Conservation (phyloP, 37 sponge, comb jelly and placozoan genomes). For the Crambe crambe region DNA sequence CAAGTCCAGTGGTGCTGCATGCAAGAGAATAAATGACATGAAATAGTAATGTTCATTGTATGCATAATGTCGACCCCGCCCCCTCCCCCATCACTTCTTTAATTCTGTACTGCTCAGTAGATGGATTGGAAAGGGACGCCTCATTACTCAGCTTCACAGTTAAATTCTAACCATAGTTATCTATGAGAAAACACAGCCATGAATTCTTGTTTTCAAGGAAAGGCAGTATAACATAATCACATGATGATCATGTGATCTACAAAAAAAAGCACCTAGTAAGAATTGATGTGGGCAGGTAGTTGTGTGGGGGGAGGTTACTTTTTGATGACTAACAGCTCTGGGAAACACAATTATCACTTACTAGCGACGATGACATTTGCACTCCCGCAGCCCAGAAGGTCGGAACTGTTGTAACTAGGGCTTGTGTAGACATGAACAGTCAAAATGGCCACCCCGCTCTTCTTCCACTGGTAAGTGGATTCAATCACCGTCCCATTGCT, state of each 20-base stretch:
- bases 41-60: too few species aligned
- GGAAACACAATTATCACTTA: conserved; percentile 1
- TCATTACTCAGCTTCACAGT: background rate
- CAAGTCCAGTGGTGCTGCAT: too few species aligned
- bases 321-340: background rate
- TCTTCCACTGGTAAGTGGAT: conserved; percentile 4
- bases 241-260: too few species aligned
- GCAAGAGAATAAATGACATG: too few species aligned
- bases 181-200: conserved; percentile 8
- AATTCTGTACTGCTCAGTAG: too few species aligned
- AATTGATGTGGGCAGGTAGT: too few species aligned
- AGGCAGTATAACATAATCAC: too few species aligned
- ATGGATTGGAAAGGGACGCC: background rate
- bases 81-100: too few species aligned
- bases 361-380: conserved; percentile 12
- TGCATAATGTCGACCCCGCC: too few species aligned
- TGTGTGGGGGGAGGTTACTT: too few species aligned
- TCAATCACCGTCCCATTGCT: background rate
- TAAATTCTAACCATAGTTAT: conserved; percentile 20
- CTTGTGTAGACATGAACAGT: conserved; percentile 13
- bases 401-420: conserved; percentile 5
- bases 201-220: too few species aligned
- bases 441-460: background rate
- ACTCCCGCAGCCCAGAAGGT: conserved; percentile 1
- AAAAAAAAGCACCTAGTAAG: too few species aligned